Conservation (phyloP, 2,888 invertebrate genomes). For the Eristalinus sepulchralis region DNA sequence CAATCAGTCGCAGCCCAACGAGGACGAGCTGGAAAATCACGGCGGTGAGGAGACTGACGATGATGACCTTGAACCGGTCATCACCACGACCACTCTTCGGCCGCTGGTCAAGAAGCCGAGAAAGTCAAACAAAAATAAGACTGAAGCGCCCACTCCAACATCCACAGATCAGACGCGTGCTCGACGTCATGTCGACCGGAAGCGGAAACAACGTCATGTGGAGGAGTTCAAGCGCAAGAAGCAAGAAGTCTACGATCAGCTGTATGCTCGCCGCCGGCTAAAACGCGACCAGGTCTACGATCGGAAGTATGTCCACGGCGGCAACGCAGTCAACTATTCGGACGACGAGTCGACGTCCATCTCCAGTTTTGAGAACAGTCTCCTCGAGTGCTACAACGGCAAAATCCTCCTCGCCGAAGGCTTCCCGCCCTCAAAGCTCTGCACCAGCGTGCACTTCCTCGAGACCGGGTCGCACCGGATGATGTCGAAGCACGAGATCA, state of each 20-base stretch:
- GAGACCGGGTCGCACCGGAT: slow-evolving; percentile 86
- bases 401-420: slow-evolving; percentile 87
- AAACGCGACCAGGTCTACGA: slow-evolving; percentile 83
- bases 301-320: slow-evolving; percentile 89
- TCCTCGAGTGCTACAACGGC: slow-evolving; percentile 89
- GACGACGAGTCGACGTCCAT: slow-evolving; percentile 85
- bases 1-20: slow-evolving; percentile 65
- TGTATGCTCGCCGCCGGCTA: slow-evolving; percentile 74
- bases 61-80: slow-evolving; percentile 36
- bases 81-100: slow-evolving; percentile 25
- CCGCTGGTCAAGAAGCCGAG: slow-evolving; percentile 75
- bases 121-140: slow-evolving; percentile 56
- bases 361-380: slow-evolving; percentile 91
- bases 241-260: slow-evolving; percentile 77
- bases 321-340: slow-evolving; percentile 85
- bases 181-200: slow-evolving; percentile 31
- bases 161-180: slow-evolving; percentile 4
- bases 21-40: slow-evolving; percentile 78
- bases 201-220: slow-evolving; percentile 14
- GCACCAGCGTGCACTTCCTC: slow-evolving; percentile 86
- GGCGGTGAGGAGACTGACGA: slow-evolving; percentile 78
- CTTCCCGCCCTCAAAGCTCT: slow-evolving; percentile 86
- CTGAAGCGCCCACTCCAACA: slow-evolving; percentile 23
- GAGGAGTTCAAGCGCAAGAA: slow-evolving; percentile 48
- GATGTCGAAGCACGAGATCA: slow-evolving; percentile 86